phyloP scores from a whole-genome alignment of 2,797 vertebrate genomes.

The Poeciliopsis gracilis region DNA sequence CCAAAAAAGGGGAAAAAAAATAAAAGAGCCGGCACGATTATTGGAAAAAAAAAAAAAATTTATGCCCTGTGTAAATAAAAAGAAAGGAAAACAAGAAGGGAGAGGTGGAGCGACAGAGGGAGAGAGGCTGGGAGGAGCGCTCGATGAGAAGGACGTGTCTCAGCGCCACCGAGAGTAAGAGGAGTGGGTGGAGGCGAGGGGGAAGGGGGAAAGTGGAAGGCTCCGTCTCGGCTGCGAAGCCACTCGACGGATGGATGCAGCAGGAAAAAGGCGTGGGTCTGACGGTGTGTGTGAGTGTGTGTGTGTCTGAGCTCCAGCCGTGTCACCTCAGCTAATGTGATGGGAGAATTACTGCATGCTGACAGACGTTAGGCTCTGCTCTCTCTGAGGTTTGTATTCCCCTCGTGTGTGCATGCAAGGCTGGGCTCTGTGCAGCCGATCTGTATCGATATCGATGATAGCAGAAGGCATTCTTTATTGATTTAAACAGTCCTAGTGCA shows the following conservation, averaged over 20 bases:
- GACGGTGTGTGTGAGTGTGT: slow-evolving; percentile 12
- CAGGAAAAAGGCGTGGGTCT: slow-evolving; percentile 38
- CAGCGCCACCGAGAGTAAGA: slow-evolving; percentile 69
- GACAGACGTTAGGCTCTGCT: slow-evolving; percentile 42
- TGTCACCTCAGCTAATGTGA: slow-evolving; percentile 36
- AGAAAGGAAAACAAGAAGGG: slow-evolving; percentile 33
- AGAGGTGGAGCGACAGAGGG: slow-evolving; percentile 7
- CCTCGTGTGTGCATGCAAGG: slow-evolving; percentile 4
- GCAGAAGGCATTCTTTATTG: neutral
- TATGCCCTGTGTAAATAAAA: slow-evolving; percentile 55
- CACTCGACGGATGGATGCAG: slow-evolving; percentile 44
- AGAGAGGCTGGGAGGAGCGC: slow-evolving; percentile 39
- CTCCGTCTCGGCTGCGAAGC: slow-evolving; percentile 36
- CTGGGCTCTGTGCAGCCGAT: slow-evolving; percentile 17
- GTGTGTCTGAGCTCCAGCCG: slow-evolving; percentile 34
- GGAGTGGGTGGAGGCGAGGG: slow-evolving; percentile 74
- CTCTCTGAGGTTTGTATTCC: slow-evolving; percentile 55
- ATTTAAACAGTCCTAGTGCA: neutral
- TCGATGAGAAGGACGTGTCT: slow-evolving; percentile 72
- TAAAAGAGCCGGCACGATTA: slow-evolving; percentile 63
- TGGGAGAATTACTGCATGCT: slow-evolving; percentile 42
- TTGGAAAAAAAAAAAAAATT: slow-evolving; percentile 73
- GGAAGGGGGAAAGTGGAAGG: slow-evolving; percentile 60
- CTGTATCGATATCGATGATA: neutral
- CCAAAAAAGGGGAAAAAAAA: slow-evolving; percentile 62